A percentile compares a stretch with the other conserved stretches of the same genome.
These are phyloP conservation scores for Anisognathus igniventris DNA, from an alignment of 2,797 vertebrate genomes.

Conservation along the genomic window DNA sequence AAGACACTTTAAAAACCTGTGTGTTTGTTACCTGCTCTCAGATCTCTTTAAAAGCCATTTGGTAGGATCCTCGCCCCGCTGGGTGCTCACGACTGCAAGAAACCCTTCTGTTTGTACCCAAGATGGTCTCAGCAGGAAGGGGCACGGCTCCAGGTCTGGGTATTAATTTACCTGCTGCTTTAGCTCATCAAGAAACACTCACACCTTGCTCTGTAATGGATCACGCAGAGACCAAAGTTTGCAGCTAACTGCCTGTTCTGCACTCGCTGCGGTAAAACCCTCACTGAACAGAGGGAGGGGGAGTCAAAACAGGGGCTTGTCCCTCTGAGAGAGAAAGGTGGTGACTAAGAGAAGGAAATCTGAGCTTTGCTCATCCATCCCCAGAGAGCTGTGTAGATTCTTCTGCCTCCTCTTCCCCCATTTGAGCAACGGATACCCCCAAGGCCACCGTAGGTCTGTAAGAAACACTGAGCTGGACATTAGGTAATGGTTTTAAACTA, in stretches of 20 bases:
- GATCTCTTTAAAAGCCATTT: background rate
- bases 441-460: rapidly evolving
- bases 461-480: background rate
- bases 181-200: slow-evolving; percentile 19
- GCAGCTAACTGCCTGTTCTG: background rate
- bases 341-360: background rate
- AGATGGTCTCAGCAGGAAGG: slow-evolving; percentile 2
- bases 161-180: slow-evolving; percentile 38
- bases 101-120: slow-evolving; percentile 16
- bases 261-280: rapidly evolving
- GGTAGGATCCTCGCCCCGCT: background rate
- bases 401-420: background rate
- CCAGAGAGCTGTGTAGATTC: background rate
- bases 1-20: background rate
- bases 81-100: background rate
- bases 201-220: slow-evolving; percentile 24
- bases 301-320: background rate
- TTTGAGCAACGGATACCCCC: background rate
- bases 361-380: background rate
- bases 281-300: background rate
- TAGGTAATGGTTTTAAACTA: background rate
- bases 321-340: background rate
- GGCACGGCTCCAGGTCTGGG: background rate
- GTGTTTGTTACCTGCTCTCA: background rate
- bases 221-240: background rate